Evolutionary conservation across 1,140 invertebrate genomes (phyloP).

Genomic region (Drosophila tropicalis): DNA sequence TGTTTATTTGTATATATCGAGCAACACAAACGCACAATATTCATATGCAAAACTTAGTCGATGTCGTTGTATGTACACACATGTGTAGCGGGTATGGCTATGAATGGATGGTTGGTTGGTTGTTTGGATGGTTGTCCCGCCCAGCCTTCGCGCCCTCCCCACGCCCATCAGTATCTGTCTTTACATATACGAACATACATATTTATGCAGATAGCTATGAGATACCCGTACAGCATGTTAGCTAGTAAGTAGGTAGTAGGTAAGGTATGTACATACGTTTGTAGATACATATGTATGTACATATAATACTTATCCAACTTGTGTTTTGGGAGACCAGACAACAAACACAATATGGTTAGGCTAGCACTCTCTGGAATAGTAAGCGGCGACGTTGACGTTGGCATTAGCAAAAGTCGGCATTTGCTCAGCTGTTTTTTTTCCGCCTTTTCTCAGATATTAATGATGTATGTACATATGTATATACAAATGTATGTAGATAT

Average conservation of each 20-base stretch:
- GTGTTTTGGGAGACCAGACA: constrained; percentile 13
- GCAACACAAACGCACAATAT: constrained; percentile 76
- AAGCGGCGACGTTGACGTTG: neutral
- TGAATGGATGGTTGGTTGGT: constrained; percentile 26
- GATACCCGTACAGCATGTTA: constrained; percentile 19
- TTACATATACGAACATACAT: constrained; percentile 37
- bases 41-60: constrained; percentile 63
- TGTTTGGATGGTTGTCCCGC: neutral
- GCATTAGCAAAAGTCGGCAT: neutral
- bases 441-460: neutral
- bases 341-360: constrained; percentile 9
- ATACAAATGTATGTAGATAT: neutral
- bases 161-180: neutral
- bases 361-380: constrained; percentile 8
- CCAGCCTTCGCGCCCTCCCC: neutral
- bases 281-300: constrained; percentile 8
- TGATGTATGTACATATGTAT: neutral
- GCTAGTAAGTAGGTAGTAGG: constrained; percentile 13
- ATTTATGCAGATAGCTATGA: constrained; percentile 32
- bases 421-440: constrained; percentile 12
- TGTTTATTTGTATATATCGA: constrained; percentile 82
- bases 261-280: neutral
- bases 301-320: constrained; percentile 10
- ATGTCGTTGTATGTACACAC: constrained; percentile 36
- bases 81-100: constrained; percentile 28